Base-by-base conservation (phyloP, 2,113 vertebrate species). In the Lophura nycthemera region DNA sequence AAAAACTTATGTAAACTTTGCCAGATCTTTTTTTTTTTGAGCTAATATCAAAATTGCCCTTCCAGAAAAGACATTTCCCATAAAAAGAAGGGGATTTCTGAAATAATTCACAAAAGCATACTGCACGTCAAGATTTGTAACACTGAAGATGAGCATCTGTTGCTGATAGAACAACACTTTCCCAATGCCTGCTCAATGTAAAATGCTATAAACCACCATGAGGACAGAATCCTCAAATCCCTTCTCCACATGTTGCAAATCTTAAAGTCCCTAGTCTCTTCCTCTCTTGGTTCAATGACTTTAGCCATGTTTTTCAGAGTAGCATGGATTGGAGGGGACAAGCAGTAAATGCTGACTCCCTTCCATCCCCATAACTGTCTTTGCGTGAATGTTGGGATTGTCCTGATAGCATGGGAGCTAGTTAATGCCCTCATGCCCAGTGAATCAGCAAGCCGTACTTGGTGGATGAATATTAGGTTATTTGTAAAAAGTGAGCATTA, bases 341-440 rank as follows among this genome's bases (percentile, higher is more conserved):
- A 67, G 3, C 14, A 50, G 34, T 24, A 47, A 85, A 57, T 30
- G 30, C 5, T 0, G 0, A 24, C 34, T 50, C 63, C 27, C 27
- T 20, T 66, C 42, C 12, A 1, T 45, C 8, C 57, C 43, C 0
- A 3, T 29, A 45, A 21, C 21, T 72, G 48, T 34, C 43, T 25
- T 27, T 1, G 1, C 2, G 0, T n/a, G n/a, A 32, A 20, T 59
- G 16, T 36, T 82, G 72, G 19, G 48, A 65, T 79, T 60, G 18
- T 70, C 65, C 50, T 45, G 67, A 63, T 16, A 66, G 24, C 30
- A 15, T 6, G 67, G 42, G 13, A 50, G 65, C 54, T 52, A 6
- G 15, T 22, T 21, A 47, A 43, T 64, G 19, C 22, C 43, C 0
- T 0, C 6, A 16, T 38, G 8, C 13, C 13, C 27, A 47, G n/a